Evolutionary conservation across 2,113 vertebrate genomes (phyloP), one percentile per base, ranked within the genome.

Genomic region (Leiothrix lutea): DNA sequence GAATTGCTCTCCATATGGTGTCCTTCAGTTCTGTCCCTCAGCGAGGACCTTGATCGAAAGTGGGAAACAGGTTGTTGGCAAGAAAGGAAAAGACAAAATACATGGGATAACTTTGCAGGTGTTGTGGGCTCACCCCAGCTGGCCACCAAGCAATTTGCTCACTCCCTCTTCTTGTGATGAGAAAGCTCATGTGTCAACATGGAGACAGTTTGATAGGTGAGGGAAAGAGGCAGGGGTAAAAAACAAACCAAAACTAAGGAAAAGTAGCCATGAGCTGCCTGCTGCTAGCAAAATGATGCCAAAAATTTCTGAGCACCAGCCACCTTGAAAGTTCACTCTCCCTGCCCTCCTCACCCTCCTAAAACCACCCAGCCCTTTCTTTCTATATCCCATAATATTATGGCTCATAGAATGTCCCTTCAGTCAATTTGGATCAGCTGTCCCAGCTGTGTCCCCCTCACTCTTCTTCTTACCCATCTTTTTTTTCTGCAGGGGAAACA

Each of bases 371-470:
- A 69, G 25, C 3, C 11, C 4, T 31, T 88, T 57, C n/a, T 42
- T 65, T 26, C 15, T 89, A 11, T 31, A 22, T 25, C 6, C 21
- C 12, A 13, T 67, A 47, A 28, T 54, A 13, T 62, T 67, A 23
- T 26, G 9, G 12, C 8, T 15, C 50, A 67, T 7, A n/a, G 15
- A 42, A 42, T 51, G 73, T 44, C 17, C 9, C 4, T 79, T 54
- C 31, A 17, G 22, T 38, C 22, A 38, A 0, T 36, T 79, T 2
- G 7, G 3, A 2, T 62, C 60, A 81, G 13, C 60, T 61, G 9
- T 57, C 23, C 23, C 48, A 79, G 5, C 29, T 64, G 16, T 77
- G 20, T 20, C 1, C 2, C 1, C 1, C 4, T 11, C 12, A 31
- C 33, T 16, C 26, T 65, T 24, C 22, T 47, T 66, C 80, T 60